A percentile compares a stretch with the other conserved stretches of the same genome.
phyloP scores from a whole-genome alignment of 2,113 vertebrate genomes.

The Austrofundulus limnaeus region DNA sequence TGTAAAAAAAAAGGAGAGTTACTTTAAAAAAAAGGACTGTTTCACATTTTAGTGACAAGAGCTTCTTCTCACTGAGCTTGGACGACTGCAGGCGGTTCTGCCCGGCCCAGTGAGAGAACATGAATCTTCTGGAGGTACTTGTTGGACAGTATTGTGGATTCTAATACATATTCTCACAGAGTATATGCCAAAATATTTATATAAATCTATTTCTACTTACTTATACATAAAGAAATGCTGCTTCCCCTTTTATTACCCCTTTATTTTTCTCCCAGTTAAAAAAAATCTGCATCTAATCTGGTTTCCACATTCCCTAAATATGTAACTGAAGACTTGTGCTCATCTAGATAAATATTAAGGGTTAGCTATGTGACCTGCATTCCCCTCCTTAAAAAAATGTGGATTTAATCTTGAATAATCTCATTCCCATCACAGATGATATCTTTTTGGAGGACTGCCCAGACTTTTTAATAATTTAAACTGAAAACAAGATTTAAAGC shows the following conservation, averaged over 20 bases:
- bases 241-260: slow-evolving; percentile 35
- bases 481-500: slow-evolving; percentile 43
- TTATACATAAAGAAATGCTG: slow-evolving; percentile 63
- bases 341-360: slow-evolving; percentile 42
- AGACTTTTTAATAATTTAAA: slow-evolving; percentile 53
- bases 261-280: slow-evolving; percentile 40
- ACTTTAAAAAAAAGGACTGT: slow-evolving; percentile 9
- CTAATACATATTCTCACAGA: slow-evolving; percentile 61
- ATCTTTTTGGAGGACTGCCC: slow-evolving; percentile 40
- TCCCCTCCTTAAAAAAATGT: slow-evolving; percentile 38
- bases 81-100: slow-evolving; percentile 62
- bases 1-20: slow-evolving; percentile 37
- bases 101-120: slow-evolving; percentile 30
- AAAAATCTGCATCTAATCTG: slow-evolving; percentile 66
- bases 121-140: slow-evolving; percentile 68
- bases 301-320: slow-evolving; percentile 71
- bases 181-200: slow-evolving; percentile 71
- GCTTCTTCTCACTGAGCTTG: slow-evolving; percentile 55
- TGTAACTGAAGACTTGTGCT: slow-evolving; percentile 53
- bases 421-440: slow-evolving; percentile 36
- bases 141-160: slow-evolving; percentile 73
- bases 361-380: slow-evolving; percentile 56
- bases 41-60: slow-evolving; percentile 58
- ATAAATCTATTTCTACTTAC: slow-evolving; percentile 52
- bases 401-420: slow-evolving; percentile 44